phyloP scores from a whole-genome alignment of 2,797 vertebrate genomes.

The Halcyon leucocephala region DNA sequence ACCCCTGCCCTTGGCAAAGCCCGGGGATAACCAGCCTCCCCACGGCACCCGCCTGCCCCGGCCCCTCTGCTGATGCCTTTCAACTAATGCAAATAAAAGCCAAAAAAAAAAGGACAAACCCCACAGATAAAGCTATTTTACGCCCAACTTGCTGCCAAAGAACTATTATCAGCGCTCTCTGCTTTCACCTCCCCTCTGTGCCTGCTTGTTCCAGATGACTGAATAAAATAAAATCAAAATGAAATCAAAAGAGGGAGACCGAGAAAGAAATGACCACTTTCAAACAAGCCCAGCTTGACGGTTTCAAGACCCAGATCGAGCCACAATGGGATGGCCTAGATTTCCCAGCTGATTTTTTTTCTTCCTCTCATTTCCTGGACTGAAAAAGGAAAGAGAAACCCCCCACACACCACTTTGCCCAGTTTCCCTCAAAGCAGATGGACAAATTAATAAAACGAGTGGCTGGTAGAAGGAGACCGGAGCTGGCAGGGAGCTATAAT shows the following conservation, averaged over 20 bases:
- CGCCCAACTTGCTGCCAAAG: constrained; percentile 7
- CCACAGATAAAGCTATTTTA: constrained; percentile 18
- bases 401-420: neutral
- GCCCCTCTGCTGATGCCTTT: neutral
- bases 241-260: neutral
- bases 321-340: constrained; percentile 44
- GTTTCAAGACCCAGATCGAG: neutral
- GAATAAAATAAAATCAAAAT: constrained; percentile 32
- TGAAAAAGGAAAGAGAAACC: neutral
- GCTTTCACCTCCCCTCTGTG: neutral
- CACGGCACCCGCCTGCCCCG: rapidly evolving
- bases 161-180: neutral
- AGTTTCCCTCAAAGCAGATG: neutral
- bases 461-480: neutral
- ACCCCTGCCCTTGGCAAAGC: neutral
- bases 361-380: neutral
- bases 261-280: neutral
- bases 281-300: neutral
- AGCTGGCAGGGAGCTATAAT: neutral
- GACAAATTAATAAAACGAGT: neutral
- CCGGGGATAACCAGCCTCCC: neutral
- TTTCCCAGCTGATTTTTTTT: neutral
- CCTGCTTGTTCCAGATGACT: constrained; percentile 41
- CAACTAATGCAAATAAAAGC: neutral
- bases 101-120: neutral